phyloP scores from a whole-genome alignment of 2,797 vertebrate species.

The Nannoperca obscura region DNA sequence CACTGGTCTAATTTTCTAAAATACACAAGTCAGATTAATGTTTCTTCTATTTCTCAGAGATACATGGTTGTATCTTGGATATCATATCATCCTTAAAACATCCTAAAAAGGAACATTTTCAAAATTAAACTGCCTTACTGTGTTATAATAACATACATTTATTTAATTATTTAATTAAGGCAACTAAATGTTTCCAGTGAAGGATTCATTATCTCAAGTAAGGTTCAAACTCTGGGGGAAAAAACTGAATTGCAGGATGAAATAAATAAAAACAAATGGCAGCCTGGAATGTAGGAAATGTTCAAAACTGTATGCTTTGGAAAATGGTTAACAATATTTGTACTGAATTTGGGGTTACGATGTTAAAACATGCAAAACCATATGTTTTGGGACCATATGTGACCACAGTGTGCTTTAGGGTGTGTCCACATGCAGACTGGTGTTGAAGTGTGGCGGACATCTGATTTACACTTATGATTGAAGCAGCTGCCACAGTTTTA shows the following conservation, averaged over 20 bases:
- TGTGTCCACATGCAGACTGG: constrained; percentile 1
- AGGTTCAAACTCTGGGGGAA: neutral
- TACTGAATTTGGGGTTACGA: constrained; percentile 15
- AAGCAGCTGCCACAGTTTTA: constrained; percentile 61
- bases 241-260: neutral
- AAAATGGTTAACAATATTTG: neutral
- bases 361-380: constrained; percentile 24
- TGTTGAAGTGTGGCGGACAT: constrained; percentile 16
- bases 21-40: neutral
- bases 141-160: neutral
- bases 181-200: neutral
- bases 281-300: neutral
- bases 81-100: neutral
- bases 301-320: neutral
- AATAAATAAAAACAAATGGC: constrained; percentile 6
- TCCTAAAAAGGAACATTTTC: neutral
- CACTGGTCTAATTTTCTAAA: neutral
- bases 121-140: neutral
- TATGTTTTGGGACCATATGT: neutral
- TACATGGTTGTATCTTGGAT: neutral
- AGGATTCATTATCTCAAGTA: neutral
- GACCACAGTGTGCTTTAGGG: constrained; percentile 9
- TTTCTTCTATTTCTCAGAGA: neutral
- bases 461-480: constrained; percentile 56
- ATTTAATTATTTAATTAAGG: neutral